These are phyloP conservation scores for Isoperla grammatica DNA, from an alignment of 2,888 invertebrate species.

Conservation along the genomic window DNA sequence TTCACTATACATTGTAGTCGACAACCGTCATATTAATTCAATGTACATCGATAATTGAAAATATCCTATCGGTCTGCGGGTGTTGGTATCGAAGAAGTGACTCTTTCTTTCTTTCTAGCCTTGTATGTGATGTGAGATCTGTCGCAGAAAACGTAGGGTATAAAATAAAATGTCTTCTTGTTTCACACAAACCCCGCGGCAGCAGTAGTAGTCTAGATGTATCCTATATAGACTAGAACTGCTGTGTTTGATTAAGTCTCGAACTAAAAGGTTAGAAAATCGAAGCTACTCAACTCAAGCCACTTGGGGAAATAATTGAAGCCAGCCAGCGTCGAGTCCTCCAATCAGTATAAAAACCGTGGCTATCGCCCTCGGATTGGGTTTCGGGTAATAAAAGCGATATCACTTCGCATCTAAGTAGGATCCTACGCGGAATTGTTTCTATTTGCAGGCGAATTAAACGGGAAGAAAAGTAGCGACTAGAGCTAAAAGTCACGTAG, in stretches of 20 bases:
- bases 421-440: not conserved
- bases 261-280: constrained; percentile 14
- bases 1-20: too few species aligned
- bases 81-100: too few species aligned
- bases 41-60: too few species aligned
- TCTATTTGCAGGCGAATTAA: constrained; percentile 13
- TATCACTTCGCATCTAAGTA: not conserved
- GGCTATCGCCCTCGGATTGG: not conserved
- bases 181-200: not conserved
- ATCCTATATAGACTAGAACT: not conserved
- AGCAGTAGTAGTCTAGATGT: not conserved
- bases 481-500: constrained; percentile 17
- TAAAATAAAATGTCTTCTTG: not conserved
- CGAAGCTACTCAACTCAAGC: constrained; percentile 11
- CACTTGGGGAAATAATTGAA: constrained; percentile 11
- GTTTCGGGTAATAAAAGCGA: not conserved
- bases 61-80: too few species aligned
- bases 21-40: too few species aligned
- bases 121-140: too few species aligned
- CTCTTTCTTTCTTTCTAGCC: too few species aligned
- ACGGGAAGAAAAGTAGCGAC: constrained; percentile 7
- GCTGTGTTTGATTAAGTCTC: constrained; percentile 14
- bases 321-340: not conserved
- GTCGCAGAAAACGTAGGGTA: too few species aligned
- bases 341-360: not conserved